These are phyloP conservation scores for Parthenolecanium corni DNA, from an alignment of 2,888 invertebrate species.

Conservation along the genomic window DNA sequence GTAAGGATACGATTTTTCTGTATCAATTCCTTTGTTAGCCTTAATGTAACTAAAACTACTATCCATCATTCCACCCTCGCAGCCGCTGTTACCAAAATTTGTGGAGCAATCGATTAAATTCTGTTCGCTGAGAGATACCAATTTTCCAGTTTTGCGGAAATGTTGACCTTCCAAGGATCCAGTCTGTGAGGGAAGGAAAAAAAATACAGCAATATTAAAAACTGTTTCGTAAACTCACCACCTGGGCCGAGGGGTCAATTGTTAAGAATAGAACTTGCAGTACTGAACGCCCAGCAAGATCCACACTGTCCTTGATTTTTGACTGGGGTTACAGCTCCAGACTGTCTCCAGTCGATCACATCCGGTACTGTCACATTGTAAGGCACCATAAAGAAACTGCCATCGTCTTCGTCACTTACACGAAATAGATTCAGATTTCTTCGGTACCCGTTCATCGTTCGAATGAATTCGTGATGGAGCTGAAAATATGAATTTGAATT, in stretches of 20 bases:
- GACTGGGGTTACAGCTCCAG: conserved; percentile 74
- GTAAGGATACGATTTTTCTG: conserved; percentile 78
- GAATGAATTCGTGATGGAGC: conserved; percentile 67
- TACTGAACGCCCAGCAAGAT: conserved; percentile 79
- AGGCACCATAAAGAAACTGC: background rate
- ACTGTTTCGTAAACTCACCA: no score
- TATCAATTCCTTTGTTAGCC: conserved; percentile 77
- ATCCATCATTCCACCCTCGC: conserved; percentile 75
- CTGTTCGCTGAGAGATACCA: conserved; percentile 83
- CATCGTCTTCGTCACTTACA: no score
- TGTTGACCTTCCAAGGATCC: conserved; percentile 82
- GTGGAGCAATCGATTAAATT: conserved; percentile 80
- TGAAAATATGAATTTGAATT: no score
- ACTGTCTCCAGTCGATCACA: conserved; percentile 68
- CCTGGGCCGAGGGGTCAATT: no score
- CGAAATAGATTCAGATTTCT: conserved; percentile 32
- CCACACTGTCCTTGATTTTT: conserved; percentile 77
- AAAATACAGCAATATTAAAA: no score
- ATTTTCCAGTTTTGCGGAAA: conserved; percentile 61
- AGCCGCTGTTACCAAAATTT: conserved; percentile 77
- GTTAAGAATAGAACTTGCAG: conserved; percentile 40
- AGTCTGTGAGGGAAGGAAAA: conserved; percentile 51
- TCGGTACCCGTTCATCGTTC: conserved; percentile 58
- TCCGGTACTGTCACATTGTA: conserved; percentile 56
- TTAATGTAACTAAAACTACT: conserved; percentile 73